Conservation (phyloP, 2,888 invertebrate genomes). For the Spatulosminthurus flaviceps region DNA sequence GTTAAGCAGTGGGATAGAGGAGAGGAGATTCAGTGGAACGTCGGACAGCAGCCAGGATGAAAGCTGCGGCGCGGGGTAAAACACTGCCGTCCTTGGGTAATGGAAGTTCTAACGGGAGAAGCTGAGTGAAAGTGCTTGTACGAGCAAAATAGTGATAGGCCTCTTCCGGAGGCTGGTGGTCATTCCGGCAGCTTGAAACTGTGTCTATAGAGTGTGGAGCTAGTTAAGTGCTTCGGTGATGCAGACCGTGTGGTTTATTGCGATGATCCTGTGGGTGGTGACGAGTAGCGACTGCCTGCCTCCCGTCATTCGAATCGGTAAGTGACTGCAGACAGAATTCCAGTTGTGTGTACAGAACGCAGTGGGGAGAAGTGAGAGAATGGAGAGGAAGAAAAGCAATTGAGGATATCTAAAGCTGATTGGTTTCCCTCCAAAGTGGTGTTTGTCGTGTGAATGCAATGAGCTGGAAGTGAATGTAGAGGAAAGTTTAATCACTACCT, state of each 20-base stretch:
- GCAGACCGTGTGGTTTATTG: background rate
- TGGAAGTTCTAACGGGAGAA: no score
- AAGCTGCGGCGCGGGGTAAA: background rate
- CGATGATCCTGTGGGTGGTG: constrained; percentile 51
- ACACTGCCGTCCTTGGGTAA: background rate
- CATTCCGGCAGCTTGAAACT: background rate
- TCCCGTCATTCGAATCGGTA: constrained; percentile 61
- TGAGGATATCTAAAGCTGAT: background rate
- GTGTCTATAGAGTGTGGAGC: background rate
- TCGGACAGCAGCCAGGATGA: background rate
- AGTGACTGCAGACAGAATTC: constrained; percentile 45
- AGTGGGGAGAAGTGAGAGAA: background rate
- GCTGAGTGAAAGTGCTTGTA: no score
- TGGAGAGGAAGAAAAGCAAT: background rate
- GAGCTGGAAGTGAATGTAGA: constrained; percentile 1
- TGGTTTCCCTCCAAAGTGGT: background rate
- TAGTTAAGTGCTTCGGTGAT: background rate
- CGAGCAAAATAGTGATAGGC: no score
- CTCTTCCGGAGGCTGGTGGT: no score
- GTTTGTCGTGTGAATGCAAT: constrained; percentile 45
- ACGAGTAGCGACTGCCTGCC: constrained; percentile 56
- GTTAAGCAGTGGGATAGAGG: background rate
- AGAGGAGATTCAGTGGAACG: background rate
- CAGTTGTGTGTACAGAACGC: background rate
- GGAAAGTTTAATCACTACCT: no score